Percentiles rank a stretch among this genome's conserved stretches.
Conservation (phyloP, 2,797 vertebrate species). For the Remorina albescens region DNA sequence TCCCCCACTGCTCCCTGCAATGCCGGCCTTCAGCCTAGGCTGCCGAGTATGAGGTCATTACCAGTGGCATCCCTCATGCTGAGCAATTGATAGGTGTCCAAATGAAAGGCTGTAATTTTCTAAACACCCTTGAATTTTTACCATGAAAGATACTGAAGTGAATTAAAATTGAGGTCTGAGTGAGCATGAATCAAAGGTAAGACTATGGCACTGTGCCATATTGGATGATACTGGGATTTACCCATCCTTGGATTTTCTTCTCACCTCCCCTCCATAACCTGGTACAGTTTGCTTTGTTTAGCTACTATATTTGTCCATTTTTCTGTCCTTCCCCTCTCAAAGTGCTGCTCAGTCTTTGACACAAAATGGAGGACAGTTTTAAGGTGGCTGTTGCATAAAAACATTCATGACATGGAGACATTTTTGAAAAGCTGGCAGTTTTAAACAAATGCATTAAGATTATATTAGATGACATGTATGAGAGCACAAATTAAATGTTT, state of each 20-base stretch:
- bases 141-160: neutral
- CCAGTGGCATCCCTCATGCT: constrained; percentile 24
- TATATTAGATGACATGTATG: neutral
- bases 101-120: neutral
- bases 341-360: neutral
- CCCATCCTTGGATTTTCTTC: constrained; percentile 31
- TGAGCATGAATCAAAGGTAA: neutral
- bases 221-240: constrained; percentile 35
- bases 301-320: constrained; percentile 26
- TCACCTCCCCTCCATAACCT: constrained; percentile 23
- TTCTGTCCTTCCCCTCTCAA: neutral
- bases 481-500: constrained; percentile 4
- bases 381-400: neutral
- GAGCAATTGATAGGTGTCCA: constrained; percentile 7
- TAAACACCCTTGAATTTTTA: neutral
- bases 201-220: constrained; percentile 23
- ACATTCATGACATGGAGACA: neutral
- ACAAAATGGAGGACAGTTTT: constrained; percentile 65
- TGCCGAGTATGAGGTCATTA: constrained; percentile 34
- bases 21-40: constrained; percentile 21
- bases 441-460: neutral
- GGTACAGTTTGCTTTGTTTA: constrained; percentile 49
- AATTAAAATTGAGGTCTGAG: neutral
- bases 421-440: neutral
- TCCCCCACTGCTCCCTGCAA: constrained; percentile 28